Conservation (phyloP, 2,888 invertebrate genomes). For the Dynastes maya region DNA sequence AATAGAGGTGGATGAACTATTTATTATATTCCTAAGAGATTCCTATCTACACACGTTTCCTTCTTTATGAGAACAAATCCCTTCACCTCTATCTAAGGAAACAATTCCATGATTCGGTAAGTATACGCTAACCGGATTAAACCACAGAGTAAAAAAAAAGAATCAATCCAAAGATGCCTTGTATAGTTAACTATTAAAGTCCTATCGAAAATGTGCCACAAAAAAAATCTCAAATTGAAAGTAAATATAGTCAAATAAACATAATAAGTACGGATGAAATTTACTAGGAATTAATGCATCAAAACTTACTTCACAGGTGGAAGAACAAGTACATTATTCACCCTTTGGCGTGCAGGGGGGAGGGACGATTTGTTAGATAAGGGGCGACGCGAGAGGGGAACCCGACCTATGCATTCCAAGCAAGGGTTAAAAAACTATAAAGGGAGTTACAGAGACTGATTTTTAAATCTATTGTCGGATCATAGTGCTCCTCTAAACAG, state of each 20-base stretch:
- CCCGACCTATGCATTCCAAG: conserved; percentile 54
- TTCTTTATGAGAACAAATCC: conserved; percentile 26
- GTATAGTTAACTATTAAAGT: not conserved
- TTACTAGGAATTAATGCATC: conserved; percentile 38
- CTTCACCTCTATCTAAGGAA: conserved; percentile 12
- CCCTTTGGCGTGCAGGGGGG: conserved; percentile 53
- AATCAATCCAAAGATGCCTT: conserved; percentile 1
- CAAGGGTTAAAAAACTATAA: conserved; percentile 70
- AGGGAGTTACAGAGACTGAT: conserved; percentile 69
- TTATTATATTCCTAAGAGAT: conserved; percentile 42
- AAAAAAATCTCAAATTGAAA: conserved; percentile 31
- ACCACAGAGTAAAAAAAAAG: conserved; percentile 12
- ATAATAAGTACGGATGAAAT: conserved; percentile 16
- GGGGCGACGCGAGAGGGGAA: conserved; percentile 45
- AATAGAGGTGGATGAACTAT: conserved; percentile 48
- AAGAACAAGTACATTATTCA: conserved; percentile 55
- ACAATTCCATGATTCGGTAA: conserved; percentile 37
- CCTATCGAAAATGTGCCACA: conserved; percentile 18
- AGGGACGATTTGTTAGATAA: conserved; percentile 53
- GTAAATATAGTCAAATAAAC: conserved; percentile 27
- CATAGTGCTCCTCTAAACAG: conserved; percentile 60
- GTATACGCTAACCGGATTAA: conserved; percentile 24
- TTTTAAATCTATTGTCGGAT: conserved; percentile 65
- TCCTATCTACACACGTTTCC: conserved; percentile 32
- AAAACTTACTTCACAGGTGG: conserved; percentile 49